These are phyloP conservation scores for Choloepus hoffmanni DNA, from an alignment of 2,113 vertebrate genomes.

Conservation along the genomic window DNA sequence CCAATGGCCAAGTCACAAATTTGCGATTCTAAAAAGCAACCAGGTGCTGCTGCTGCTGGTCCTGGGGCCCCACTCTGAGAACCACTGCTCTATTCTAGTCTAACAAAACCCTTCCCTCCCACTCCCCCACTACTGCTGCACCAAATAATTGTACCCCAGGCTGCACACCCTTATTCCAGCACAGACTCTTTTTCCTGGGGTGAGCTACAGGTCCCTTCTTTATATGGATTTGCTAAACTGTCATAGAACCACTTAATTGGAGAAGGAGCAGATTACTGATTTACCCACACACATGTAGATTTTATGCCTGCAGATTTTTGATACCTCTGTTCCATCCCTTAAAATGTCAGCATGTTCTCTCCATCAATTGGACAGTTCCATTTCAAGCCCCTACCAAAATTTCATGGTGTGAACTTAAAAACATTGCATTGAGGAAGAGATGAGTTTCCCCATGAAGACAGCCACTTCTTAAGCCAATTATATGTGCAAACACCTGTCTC, in stretches of 20 bases:
- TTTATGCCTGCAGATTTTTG: slow-evolving; percentile 50
- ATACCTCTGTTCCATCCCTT: slow-evolving; percentile 52
- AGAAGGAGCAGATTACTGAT: slow-evolving; percentile 53
- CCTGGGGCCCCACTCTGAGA: neutral
- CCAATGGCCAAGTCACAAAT: neutral
- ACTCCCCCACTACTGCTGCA: neutral
- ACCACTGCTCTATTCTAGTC: neutral
- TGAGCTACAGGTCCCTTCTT: neutral
- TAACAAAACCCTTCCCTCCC: neutral
- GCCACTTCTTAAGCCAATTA: slow-evolving; percentile 27
- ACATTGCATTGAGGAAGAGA: slow-evolving; percentile 13
- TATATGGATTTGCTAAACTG: neutral
- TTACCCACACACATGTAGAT: slow-evolving; percentile 46
- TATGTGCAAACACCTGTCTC: slow-evolving; percentile 54
- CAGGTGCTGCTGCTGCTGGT: neutral
- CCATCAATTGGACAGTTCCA: slow-evolving; percentile 42
- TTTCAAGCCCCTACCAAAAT: slow-evolving; percentile 4
- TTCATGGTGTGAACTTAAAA: slow-evolving; percentile 63
- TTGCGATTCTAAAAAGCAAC: neutral
- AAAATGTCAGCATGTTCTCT: slow-evolving; percentile 63
- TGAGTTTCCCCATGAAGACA: neutral
- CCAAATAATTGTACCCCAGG: neutral
- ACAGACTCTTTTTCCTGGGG: neutral
- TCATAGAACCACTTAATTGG: neutral
- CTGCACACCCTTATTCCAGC: neutral